Base-by-base conservation (phyloP, 2,888 invertebrate genomes). In the Tinea trinotella region DNA sequence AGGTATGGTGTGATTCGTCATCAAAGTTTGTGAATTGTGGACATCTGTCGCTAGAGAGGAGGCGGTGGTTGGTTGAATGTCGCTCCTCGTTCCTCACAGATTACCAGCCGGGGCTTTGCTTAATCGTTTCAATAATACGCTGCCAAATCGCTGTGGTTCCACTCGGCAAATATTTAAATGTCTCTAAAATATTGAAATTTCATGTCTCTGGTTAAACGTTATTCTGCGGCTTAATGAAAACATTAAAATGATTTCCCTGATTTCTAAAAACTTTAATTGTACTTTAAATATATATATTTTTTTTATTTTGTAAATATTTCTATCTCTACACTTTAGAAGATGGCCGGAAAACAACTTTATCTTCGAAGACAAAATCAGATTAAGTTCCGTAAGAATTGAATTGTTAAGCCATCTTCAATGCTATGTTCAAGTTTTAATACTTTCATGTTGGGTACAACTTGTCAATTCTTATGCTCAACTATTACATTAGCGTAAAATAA, bases 81-180 rank as follows among this genome's bases (percentile, higher is more conserved):
- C 40, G 30, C 30, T 46, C 19, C 46, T 46, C 77, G 71, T 69
- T 76, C 76, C 76, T 79, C 77, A 62, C 83, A 76, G 84, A 85
- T 85, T 84, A 84, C 82, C 77, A 71, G 68, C 82, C 76, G 71
- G 68, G 79, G 82, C 76, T 82, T 81, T 76, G 74, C 82, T 84
- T 83, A 85, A 85, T 85, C 84, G 84, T 84, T 84, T 83, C 83
- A 84, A 83, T 84, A 83, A 84, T 83, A 83, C 83, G 78, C 80
- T 81, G 77, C 73, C 79, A 81, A 82, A 84, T 83, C 81, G 80
- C 24, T 24, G 44, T 17, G 46, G 19, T 19, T 19, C 46, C 46
- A 17, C 46, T 46, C 46, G 6, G 19, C 46, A 19, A 46, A 19
- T 40, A 40, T 40, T 13, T 40, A 15, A 40, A 40, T 40, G 40